Evolutionary conservation across 2,888 invertebrate genomes (phyloP).

Genomic region (Linnaemya tessellans): DNA sequence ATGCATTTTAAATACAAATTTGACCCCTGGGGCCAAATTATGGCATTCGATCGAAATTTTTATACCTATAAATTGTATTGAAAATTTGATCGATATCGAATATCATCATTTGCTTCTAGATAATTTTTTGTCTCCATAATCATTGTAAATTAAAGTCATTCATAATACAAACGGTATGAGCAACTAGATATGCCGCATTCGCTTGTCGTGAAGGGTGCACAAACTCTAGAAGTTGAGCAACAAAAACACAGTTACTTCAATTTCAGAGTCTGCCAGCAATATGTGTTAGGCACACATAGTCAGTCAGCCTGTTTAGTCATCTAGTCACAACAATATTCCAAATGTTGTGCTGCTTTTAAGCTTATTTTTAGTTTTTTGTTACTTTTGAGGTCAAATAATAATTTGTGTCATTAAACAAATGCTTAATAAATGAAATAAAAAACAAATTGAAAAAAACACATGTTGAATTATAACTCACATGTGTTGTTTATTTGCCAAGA

Average conservation of each 20-base stretch:
- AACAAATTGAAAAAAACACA: slow-evolving; percentile 56
- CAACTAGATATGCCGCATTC: background rate
- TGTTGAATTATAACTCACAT: slow-evolving; percentile 70
- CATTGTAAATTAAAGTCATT: background rate
- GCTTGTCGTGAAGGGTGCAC: background rate
- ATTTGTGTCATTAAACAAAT: slow-evolving; percentile 71
- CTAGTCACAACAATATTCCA: slow-evolving; percentile 48
- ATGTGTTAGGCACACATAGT: background rate
- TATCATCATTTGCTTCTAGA: too few relatives aligned
- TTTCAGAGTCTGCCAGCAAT: background rate
- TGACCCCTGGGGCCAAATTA: too few relatives aligned
- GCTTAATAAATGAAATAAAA: slow-evolving; percentile 40
- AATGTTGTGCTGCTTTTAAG: slow-evolving; percentile 8
- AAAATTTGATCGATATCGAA: too few relatives aligned
- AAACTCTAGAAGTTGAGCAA: slow-evolving; percentile 13
- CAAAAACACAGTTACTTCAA: slow-evolving; percentile 9
- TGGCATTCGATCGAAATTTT: too few relatives aligned
- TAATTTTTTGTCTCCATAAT: too few relatives aligned
- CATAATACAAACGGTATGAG: background rate
- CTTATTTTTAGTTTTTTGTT: slow-evolving; percentile 30
- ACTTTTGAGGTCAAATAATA: slow-evolving; percentile 71
- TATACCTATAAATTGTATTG: too few relatives aligned
- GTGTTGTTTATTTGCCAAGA: slow-evolving; percentile 60
- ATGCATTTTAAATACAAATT: too few relatives aligned
- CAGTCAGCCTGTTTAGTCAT: slow-evolving; percentile 54